These are phyloP conservation scores for Athalia rosae DNA, from an alignment of 2,888 invertebrate species.

Conservation along the genomic window DNA sequence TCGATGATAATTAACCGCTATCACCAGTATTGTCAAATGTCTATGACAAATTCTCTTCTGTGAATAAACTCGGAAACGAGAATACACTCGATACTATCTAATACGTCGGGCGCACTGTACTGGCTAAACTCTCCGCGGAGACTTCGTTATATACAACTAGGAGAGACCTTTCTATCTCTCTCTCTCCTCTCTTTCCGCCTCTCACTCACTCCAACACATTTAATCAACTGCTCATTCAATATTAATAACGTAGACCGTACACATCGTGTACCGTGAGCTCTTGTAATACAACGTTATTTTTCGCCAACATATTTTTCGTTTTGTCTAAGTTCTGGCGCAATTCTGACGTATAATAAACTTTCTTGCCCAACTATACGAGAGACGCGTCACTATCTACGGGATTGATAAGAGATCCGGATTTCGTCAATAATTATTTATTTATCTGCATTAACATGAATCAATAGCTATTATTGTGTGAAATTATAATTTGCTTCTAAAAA, in stretches of 20 bases:
- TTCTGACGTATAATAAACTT: not conserved
- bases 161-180: not conserved
- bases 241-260: not conserved
- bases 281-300: not conserved
- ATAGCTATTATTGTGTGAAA: no score
- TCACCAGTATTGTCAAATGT: not conserved
- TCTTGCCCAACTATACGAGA: no score
- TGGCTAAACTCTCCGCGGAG: slow-evolving; percentile 6
- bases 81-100: not conserved
- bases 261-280: not conserved
- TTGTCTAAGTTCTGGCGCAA: not conserved
- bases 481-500: no score
- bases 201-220: slow-evolving; percentile 2
- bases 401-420: not conserved
- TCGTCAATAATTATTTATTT: not conserved
- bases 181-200: not conserved
- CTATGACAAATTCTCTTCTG: not conserved
- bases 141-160: slow-evolving; percentile 27
- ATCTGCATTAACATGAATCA: not conserved
- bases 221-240: not conserved
- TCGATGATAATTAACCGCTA: no score
- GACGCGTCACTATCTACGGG: not conserved
- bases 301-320: not conserved
- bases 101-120: slow-evolving; percentile 8
- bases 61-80: slow-evolving; percentile 6